Evolutionary conservation across 2,888 invertebrate species (phyloP), one percentile per base, ranked within the genome.

Genomic region (Agonopterix heracliana): DNA sequence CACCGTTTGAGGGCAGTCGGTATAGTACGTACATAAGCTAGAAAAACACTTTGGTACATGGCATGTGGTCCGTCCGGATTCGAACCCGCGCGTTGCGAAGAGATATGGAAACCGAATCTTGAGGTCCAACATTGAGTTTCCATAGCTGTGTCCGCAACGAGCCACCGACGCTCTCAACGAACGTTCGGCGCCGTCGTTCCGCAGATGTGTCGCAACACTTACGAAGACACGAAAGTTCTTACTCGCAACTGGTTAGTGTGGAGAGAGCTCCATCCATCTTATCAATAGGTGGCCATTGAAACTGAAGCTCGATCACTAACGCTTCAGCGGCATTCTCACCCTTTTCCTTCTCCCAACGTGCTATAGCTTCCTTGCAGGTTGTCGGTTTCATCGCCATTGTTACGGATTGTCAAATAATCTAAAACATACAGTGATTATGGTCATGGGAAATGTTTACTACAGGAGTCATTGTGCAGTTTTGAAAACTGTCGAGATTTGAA

Each of bases 221-320:
- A 26, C 26, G 26, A 26, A 26, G 7, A 26, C 26, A 26, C 26
- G 26, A 26, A 17, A 7, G 26, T 26, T 26, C 91, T 85, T 80
- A 95, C 95, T 94, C 92, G 90, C 97, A 96, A 55, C 90, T 91
- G 0, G 89, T 83, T 12, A 98, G 86, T 0, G 92, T 92, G 1
- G 94, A 93, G n/a, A 98, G 87, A 3, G 93, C 93, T 45, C 93
- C 93, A 69, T 98, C 98, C 96, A 98, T 96, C 85, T 96, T 97
- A 70, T 98, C 98, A 49, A 98, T 95, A 0, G 98, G 97, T 7
- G 97, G 97, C 91, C 94, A 95, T 69, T 95, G 95, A 65, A 97
- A 97, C 64, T 93, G 95, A 46, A 98, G 85, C 50, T 93, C 93
- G 9, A 98, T 91, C 26, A 95, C 93, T 44, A 75, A 90, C 1